These are phyloP conservation scores for Clarias laeviceps DNA, from an alignment of 2,797 vertebrate genomes.

Conservation along the genomic window DNA sequence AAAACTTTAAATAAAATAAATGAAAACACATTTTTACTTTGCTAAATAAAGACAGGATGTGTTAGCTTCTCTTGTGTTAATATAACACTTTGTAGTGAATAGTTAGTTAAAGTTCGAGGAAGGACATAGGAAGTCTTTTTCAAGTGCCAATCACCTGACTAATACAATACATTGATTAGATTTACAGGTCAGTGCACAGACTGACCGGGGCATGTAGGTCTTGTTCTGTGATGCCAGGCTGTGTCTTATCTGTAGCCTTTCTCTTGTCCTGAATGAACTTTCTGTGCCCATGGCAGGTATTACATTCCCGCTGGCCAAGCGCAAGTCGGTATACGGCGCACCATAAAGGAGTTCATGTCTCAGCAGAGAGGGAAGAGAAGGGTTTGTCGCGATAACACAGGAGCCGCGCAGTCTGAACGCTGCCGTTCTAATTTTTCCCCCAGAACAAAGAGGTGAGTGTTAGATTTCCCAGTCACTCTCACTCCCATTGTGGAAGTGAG, in stretches of 20 bases:
- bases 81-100: constrained; percentile 3
- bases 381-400: constrained; percentile 76
- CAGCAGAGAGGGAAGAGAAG: constrained; percentile 65
- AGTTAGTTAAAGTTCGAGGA: background rate
- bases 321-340: constrained; percentile 54
- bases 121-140: constrained; percentile 48
- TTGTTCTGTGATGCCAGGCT: constrained; percentile 51
- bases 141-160: constrained; percentile 59
- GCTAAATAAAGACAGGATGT: background rate
- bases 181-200: constrained; percentile 69
- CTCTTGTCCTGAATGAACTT: constrained; percentile 56
- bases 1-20: background rate
- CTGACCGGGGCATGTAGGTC: constrained; percentile 50
- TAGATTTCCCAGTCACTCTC: constrained; percentile 78
- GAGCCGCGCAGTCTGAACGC: constrained; percentile 80
- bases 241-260: constrained; percentile 57
- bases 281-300: constrained; percentile 63
- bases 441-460: constrained; percentile 75
- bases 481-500: constrained; percentile 70
- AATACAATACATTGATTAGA: constrained; percentile 55
- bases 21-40: background rate
- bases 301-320: constrained; percentile 66
- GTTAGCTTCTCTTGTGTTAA: background rate
- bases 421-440: constrained; percentile 74
- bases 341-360: constrained; percentile 67